Percentiles rank a stretch among this genome's conserved stretches.
These are phyloP conservation scores for Tichodroma muraria DNA, from an alignment of 2,113 vertebrate species.

Conservation along the genomic window DNA sequence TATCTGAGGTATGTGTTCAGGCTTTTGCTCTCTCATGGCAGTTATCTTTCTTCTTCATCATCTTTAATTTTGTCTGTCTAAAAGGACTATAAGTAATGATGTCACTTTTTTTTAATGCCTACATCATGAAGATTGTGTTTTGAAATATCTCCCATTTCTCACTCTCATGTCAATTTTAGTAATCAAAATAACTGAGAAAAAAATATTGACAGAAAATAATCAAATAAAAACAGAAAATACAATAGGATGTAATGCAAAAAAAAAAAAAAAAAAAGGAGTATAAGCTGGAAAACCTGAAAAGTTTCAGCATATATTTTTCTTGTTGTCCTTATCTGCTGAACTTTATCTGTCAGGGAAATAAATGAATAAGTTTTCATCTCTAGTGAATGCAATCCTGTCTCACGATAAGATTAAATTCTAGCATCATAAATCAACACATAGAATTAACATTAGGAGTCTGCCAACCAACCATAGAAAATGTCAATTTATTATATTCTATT, in stretches of 20 bases:
- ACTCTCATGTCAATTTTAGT: not conserved
- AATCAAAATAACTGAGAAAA: not conserved
- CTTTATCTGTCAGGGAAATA: constrained; percentile 5
- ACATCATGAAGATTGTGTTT: not conserved
- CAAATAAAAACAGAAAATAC: not conserved
- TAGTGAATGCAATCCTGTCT: not conserved
- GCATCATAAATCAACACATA: constrained; percentile 31
- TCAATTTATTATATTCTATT: not conserved
- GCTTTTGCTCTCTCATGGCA: not conserved
- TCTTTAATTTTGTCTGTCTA: not conserved
- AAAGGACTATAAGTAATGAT: not conserved
- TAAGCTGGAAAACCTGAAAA: not conserved
- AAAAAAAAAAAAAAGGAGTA: not conserved
- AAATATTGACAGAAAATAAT: not conserved
- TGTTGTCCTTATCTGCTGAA: constrained; percentile 12
- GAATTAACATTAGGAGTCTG: not conserved
- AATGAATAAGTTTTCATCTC: constrained; percentile 10
- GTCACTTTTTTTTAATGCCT: not conserved
- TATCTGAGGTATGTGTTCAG: not conserved
- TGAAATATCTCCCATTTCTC: not conserved
- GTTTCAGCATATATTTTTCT: not conserved
- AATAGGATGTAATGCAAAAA: not conserved
- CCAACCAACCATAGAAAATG: constrained; percentile 4
- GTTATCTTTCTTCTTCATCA: not conserved
- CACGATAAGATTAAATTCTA: constrained; percentile 10